A percentile compares a stretch with the other conserved stretches of the same genome.
These are phyloP conservation scores for Orthosia gothica DNA, from an alignment of 2,888 invertebrate species.

Conservation along the genomic window DNA sequence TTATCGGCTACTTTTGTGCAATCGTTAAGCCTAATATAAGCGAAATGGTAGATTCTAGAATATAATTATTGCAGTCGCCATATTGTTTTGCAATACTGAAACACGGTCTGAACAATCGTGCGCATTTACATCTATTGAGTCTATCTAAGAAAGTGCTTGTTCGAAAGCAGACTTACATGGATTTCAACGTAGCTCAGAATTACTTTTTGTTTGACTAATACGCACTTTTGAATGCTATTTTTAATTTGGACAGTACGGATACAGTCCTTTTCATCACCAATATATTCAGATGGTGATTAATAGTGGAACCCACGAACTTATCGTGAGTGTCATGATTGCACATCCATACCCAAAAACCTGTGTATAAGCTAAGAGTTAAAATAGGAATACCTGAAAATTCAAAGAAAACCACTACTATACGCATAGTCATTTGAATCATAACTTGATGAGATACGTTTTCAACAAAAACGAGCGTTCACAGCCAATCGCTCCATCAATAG, in stretches of 20 bases:
- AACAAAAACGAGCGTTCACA: conserved; percentile 40
- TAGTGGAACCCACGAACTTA: background rate
- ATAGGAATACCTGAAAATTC: background rate
- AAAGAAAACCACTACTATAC: background rate
- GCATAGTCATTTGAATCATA: conserved; percentile 20
- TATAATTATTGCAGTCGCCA: conserved; percentile 77
- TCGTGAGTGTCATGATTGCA: background rate
- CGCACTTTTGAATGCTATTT: conserved; percentile 14
- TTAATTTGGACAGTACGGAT: background rate
- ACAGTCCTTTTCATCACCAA: background rate
- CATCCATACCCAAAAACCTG: background rate
- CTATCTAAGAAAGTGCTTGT: conserved; percentile 75
- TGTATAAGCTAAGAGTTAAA: background rate
- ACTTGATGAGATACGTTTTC: conserved; percentile 19
- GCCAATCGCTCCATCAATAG: conserved; percentile 61
- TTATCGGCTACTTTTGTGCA: conserved; percentile 79
- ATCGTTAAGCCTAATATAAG: conserved; percentile 79
- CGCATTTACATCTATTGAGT: conserved; percentile 74
- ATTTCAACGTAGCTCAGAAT: conserved; percentile 37
- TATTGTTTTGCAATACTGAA: conserved; percentile 80
- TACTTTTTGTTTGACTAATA: conserved; percentile 41
- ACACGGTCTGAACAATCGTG: conserved; percentile 71
- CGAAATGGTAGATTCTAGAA: conserved; percentile 75
- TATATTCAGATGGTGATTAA: background rate
- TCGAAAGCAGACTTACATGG: conserved; percentile 66